These are phyloP conservation scores for Sphecodes monilicornis DNA, from an alignment of 2,888 invertebrate species.

Conservation along the genomic window DNA sequence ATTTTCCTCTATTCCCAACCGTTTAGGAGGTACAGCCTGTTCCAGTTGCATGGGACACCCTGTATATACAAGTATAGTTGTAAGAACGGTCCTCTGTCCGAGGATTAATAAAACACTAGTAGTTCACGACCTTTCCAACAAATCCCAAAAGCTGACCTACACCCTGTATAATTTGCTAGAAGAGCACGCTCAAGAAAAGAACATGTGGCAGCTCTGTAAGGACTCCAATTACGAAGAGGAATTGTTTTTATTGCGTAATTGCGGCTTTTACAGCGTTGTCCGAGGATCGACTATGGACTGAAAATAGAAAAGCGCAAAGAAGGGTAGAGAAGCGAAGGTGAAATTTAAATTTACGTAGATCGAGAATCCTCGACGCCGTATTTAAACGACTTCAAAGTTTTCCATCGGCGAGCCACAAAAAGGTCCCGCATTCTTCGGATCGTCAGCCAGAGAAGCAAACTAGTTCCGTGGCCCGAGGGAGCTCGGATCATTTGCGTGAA, in stretches of 20 bases:
- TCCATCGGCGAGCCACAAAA: not conserved
- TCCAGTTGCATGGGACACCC: too few relatives aligned
- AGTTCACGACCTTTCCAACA: not conserved
- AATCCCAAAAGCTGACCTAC: not conserved
- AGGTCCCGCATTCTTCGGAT: slow-evolving; percentile 1
- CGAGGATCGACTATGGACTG: not conserved
- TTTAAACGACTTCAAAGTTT: not conserved
- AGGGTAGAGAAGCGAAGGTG: not conserved
- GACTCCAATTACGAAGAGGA: slow-evolving; percentile 1
- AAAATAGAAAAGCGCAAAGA: not conserved
- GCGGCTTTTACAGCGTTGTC: not conserved
- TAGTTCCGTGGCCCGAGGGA: not conserved
- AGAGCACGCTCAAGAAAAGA: not conserved
- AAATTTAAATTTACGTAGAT: not conserved
- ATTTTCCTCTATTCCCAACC: too few relatives aligned
- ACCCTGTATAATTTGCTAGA: not conserved
- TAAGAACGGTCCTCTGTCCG: too few relatives aligned
- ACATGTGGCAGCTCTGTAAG: not conserved
- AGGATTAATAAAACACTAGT: not conserved
- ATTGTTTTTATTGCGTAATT: not conserved
- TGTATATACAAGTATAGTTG: too few relatives aligned
- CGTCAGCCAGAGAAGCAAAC: not conserved
- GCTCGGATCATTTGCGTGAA: slow-evolving; percentile 21
- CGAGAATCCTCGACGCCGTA: not conserved
- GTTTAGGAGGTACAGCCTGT: too few relatives aligned